Evolutionary conservation across 2,888 invertebrate genomes (phyloP), one percentile per base, ranked within the genome.

Genomic region (Drosophila testacea): DNA sequence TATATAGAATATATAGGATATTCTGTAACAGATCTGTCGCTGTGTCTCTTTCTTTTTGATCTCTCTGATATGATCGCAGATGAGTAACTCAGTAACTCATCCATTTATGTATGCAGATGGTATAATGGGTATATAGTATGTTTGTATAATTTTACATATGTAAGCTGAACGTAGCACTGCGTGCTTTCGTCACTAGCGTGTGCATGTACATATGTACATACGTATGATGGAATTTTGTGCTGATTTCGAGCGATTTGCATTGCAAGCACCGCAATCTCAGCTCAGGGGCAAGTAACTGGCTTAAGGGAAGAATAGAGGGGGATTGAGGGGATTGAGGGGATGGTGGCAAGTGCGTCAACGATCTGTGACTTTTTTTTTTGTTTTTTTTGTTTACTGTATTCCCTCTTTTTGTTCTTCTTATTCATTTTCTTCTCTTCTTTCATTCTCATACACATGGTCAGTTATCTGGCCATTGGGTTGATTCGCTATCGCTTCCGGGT

Each of bases 401-500:
- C 11, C 54, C 13, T 47, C 44, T 11, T 56, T 57, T 42, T 32
- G 39, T 62, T 4, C 10, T 59, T 13, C n/a, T 57, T 22, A n/a
- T 22, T 11, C 9, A n/a, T 41, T 55, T 47, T 55, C 13, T 48
- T 61, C 34, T 39, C 11, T 30, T 13, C 39, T 30, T 55, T 52
- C 27, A 22, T 22, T 22, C 22, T 59, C 38, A 44, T 32, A 5
- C 79, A 66, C 77, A 65, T 60, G 82, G 61, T 51, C 69, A 69
- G 62, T 75, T 79, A 83, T 65, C 74, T 63, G 64, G 27, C 30
- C 46, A 44, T 28, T 36, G 54, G 81, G 63, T 64, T 27, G 61
- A 46, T 28, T 22, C 39, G 78, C 60, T 77, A 78, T 73, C 78
- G 32, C 73, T 81, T 78, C 77, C 77, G 77, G 77, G 77, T 76